These are phyloP conservation scores for Phylloscopus trochilus DNA, from an alignment of 2,113 vertebrate genomes.

Conservation along the genomic window DNA sequence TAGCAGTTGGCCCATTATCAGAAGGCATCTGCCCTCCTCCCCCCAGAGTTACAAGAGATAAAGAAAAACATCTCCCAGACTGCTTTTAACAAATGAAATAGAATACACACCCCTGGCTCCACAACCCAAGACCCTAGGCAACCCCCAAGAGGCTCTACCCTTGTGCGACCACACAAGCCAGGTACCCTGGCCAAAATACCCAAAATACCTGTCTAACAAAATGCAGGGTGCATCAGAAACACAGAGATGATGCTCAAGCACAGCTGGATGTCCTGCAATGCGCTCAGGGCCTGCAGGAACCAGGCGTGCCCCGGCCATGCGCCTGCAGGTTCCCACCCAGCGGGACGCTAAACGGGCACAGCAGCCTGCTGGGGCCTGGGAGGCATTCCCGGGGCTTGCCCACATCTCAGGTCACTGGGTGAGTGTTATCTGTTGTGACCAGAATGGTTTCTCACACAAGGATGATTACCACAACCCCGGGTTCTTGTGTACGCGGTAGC, in stretches of 20 bases:
- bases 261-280: background rate
- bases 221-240: background rate
- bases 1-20: too few species aligned
- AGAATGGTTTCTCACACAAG: background rate
- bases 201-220: background rate
- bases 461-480: background rate
- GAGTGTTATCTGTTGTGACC: slow-evolving; percentile 49
- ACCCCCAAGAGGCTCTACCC: too few species aligned
- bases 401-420: background rate
- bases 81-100: too few species aligned
- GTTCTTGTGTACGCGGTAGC: background rate
- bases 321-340: background rate
- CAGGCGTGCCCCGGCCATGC: rapidly evolving
- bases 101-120: too few species aligned
- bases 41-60: too few species aligned
- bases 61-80: too few species aligned
- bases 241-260: rapidly evolving
- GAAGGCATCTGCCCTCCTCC: too few species aligned
- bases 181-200: background rate
- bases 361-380: background rate
- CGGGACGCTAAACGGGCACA: background rate
- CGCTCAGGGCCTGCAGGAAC: background rate
- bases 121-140: too few species aligned
- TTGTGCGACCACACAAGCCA: background rate
- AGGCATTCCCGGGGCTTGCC: background rate